These are phyloP conservation scores for Nephrotoma appendiculata DNA, from an alignment of 2,888 invertebrate genomes.

Conservation along the genomic window DNA sequence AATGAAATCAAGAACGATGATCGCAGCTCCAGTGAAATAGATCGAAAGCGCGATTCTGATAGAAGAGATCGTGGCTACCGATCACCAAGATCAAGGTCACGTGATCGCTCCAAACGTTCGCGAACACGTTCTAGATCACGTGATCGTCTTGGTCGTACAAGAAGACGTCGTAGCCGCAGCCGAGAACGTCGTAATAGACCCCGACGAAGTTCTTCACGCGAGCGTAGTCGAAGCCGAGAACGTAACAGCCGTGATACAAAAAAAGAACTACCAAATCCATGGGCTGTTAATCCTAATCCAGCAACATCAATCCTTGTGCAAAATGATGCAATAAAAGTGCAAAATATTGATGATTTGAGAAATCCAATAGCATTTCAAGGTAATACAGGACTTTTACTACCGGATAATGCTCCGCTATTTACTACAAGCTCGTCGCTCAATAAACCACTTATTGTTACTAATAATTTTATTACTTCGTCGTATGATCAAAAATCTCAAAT, in stretches of 20 bases:
- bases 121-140: constrained; percentile 30
- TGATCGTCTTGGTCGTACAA: constrained; percentile 37
- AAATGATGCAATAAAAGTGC: constrained; percentile 18
- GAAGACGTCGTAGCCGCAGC: neutral
- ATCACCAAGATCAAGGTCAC: constrained; percentile 28
- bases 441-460: neutral
- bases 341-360: constrained; percentile 40
- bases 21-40: constrained; percentile 17
- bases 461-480: neutral
- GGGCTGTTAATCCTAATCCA: neutral
- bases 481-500: neutral
- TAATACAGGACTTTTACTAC: neutral
- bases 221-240: constrained; percentile 4
- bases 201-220: neutral
- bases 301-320: neutral
- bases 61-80: constrained; percentile 13
- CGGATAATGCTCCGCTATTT: neutral
- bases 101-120: constrained; percentile 25
- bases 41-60: constrained; percentile 8
- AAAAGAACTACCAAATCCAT: neutral
- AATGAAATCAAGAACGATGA: constrained; percentile 15
- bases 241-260: constrained; percentile 13
- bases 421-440: neutral
- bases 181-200: constrained; percentile 19
- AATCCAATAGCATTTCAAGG: constrained; percentile 41